phyloP scores from a whole-genome alignment of 2,888 invertebrate genomes.

The Acanthoscelides obtectus region DNA sequence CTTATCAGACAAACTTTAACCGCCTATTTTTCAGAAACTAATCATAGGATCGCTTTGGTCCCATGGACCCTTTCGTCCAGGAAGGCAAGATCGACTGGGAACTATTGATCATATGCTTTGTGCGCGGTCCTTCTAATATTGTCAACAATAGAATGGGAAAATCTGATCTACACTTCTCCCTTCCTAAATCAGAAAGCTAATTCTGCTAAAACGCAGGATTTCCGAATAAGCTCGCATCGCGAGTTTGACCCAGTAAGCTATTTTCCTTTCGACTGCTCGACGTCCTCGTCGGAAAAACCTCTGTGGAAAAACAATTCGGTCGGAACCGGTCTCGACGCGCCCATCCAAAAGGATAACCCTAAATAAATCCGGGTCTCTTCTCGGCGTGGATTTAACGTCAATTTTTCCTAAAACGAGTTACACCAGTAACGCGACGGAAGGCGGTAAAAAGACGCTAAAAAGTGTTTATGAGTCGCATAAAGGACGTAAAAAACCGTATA shows the following conservation, averaged over 20 bases:
- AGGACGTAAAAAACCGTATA: slow-evolving; percentile 27
- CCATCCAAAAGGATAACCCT: slow-evolving; percentile 4
- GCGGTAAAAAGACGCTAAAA: slow-evolving; percentile 26
- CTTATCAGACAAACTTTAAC: no score
- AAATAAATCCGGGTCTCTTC: slow-evolving; percentile 6
- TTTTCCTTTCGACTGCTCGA: not conserved
- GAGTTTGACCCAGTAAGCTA: not conserved
- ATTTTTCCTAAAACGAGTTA: slow-evolving; percentile 20
- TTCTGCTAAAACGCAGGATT: not conserved
- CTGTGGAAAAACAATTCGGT: not conserved
- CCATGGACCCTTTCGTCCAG: no score
- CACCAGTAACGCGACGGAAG: slow-evolving; percentile 6
- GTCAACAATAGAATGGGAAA: no score
- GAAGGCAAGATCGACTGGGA: no score
- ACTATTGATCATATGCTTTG: no score
- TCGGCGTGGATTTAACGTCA: slow-evolving; percentile 12
- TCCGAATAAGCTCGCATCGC: not conserved
- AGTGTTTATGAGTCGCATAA: slow-evolving; percentile 26
- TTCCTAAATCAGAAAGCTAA: not conserved
- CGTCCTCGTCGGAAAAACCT: not conserved
- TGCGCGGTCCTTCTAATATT: no score
- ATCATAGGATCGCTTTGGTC: no score
- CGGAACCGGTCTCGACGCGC: not conserved
- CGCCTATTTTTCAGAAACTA: no score
- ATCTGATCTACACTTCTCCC: no score